phyloP scores from a whole-genome alignment of 2,797 vertebrate species.

The Thamnophis elegans region DNA sequence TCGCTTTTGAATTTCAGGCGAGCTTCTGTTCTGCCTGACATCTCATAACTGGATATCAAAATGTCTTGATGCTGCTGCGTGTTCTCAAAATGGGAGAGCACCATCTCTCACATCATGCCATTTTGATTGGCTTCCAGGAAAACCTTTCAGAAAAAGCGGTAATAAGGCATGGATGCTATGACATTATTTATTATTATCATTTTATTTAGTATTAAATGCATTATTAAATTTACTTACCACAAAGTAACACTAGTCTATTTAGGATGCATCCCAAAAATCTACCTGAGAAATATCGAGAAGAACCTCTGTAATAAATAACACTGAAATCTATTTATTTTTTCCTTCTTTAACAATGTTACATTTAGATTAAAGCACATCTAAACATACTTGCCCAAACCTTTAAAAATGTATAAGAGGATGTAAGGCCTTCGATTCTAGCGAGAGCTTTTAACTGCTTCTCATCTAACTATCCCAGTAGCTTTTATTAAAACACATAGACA shows the following conservation, averaged over 20 bases:
- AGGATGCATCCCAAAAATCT: background rate
- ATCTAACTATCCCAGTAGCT: background rate
- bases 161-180: accelerated
- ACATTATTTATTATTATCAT: background rate
- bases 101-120: background rate
- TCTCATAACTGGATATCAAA: background rate
- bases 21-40: background rate
- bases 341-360: accelerated
- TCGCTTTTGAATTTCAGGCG: background rate
- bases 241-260: background rate
- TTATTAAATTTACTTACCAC: background rate
- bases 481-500: background rate
- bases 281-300: background rate
- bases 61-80: background rate
- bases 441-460: background rate
- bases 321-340: background rate
- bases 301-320: background rate
- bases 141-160: background rate
- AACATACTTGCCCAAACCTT: background rate
- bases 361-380: background rate
- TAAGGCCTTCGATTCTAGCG: background rate
- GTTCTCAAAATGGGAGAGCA: background rate
- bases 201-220: background rate
- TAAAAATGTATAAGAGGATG: background rate
- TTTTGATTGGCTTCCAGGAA: background rate